Percentiles rank a stretch among this genome's conserved stretches.
phyloP scores from a whole-genome alignment of 2,797 vertebrate species.

The Melanitta fusca region DNA sequence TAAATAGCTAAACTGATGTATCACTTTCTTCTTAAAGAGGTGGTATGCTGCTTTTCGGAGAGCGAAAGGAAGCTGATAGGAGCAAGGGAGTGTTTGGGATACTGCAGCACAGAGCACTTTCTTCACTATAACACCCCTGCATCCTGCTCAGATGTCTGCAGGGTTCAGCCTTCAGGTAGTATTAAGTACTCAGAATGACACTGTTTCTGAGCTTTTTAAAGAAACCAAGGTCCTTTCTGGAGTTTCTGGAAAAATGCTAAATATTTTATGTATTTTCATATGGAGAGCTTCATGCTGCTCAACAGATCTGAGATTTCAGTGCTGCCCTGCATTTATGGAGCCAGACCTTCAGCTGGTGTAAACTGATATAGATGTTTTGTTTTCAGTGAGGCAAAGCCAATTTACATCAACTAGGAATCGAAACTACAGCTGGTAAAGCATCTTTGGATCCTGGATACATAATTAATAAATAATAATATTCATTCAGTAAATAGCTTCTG shows the following conservation, averaged over 20 bases:
- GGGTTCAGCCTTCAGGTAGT: not conserved
- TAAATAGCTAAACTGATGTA: not conserved
- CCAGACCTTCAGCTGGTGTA: not conserved
- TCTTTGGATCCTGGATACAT: not conserved
- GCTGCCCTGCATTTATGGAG: not conserved
- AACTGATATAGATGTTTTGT: constrained; percentile 28
- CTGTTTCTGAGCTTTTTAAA: not conserved
- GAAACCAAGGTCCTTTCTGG: not conserved
- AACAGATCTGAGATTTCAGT: not conserved
- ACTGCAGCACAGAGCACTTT: not conserved
- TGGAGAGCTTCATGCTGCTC: not conserved
- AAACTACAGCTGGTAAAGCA: constrained; percentile 39
- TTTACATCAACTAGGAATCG: constrained; percentile 27
- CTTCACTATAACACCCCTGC: not conserved
- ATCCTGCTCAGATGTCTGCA: not conserved
- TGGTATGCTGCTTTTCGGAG: not conserved
- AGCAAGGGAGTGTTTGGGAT: not conserved
- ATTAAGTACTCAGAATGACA: not conserved
- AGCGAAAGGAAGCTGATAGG: not conserved
- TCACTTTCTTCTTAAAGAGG: not conserved
- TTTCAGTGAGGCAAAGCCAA: constrained; percentile 47
- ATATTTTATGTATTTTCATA: not conserved
- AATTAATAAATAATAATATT: constrained; percentile 50
- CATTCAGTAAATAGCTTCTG: not conserved
- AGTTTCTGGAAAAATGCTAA: not conserved